Conservation (phyloP, 2,113 vertebrate species). For the Oncorhynchus gorbuscha region DNA sequence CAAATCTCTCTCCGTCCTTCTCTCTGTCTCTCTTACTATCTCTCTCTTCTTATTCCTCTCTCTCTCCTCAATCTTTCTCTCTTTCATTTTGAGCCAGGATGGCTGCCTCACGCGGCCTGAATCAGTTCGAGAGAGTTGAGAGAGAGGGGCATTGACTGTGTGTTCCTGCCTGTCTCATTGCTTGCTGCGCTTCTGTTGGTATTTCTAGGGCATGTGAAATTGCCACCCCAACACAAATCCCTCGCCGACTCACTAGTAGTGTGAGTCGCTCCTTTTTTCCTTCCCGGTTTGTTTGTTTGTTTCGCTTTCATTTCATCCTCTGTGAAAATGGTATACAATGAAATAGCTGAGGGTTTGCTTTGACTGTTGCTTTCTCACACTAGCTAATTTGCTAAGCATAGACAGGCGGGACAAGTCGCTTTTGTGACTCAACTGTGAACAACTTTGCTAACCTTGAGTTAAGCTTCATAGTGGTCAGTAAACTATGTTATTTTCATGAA, state of each 20-base stretch:
- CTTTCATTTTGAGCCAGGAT: background rate
- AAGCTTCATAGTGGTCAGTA: no score
- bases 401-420: constrained; percentile 26
- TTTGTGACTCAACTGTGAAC: constrained; percentile 38
- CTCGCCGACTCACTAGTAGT: constrained; percentile 7
- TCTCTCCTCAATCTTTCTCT: background rate
- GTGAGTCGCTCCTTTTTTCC: constrained; percentile 10
- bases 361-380: constrained; percentile 28
- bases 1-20: background rate
- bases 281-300: constrained; percentile 44
- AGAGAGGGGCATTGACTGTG: background rate
- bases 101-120: background rate
- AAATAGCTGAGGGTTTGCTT: constrained; percentile 46
- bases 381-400: constrained; percentile 45
- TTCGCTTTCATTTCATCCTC: constrained; percentile 51
- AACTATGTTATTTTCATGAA: background rate
- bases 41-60: background rate
- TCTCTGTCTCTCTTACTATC: background rate
- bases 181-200: constrained; percentile 1
- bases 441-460: constrained; percentile 33
- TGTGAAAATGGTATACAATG: constrained; percentile 20
- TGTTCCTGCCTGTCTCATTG: background rate
- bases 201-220: constrained; percentile 32
- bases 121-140: background rate
- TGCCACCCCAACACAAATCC: constrained; percentile 35